Evolutionary conservation across 2,113 vertebrate genomes (phyloP).

Genomic region (Pristiophorus japonicus): DNA sequence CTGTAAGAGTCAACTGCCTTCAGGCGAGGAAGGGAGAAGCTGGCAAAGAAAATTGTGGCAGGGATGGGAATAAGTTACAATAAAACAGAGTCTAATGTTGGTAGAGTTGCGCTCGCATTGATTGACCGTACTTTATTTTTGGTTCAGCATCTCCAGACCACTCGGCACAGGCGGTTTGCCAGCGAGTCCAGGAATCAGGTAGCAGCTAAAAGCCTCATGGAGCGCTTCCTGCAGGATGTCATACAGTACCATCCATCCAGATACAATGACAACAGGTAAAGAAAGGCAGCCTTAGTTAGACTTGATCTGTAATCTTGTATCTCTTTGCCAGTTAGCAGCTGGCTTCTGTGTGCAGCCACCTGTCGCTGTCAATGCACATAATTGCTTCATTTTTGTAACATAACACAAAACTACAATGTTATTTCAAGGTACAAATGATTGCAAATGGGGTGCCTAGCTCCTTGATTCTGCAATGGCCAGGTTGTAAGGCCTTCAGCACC

Average conservation of each 20-base stretch:
- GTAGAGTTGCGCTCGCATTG: neutral
- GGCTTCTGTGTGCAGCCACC: neutral
- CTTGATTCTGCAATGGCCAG: neutral
- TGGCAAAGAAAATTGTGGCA: neutral
- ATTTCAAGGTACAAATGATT: neutral
- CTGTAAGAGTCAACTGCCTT: neutral
- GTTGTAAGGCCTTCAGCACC: neutral
- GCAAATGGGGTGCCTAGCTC: neutral
- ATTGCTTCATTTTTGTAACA: neutral
- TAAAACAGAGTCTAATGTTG: neutral
- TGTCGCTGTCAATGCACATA: neutral
- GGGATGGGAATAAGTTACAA: too few species aligned
- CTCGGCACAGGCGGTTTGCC: slow-evolving; percentile 70
- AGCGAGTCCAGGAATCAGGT: slow-evolving; percentile 53
- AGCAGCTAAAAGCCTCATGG: slow-evolving; percentile 64
- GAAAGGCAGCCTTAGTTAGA: neutral
- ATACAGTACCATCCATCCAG: slow-evolving; percentile 71
- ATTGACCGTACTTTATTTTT: neutral
- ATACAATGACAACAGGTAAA: slow-evolving; percentile 72
- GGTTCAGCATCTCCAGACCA: slow-evolving; percentile 76
- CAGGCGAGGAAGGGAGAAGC: neutral
- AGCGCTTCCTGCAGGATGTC: slow-evolving; percentile 86
- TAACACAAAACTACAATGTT: neutral
- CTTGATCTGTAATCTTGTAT: neutral
- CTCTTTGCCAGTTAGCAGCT: neutral